phyloP scores from a whole-genome alignment of 1,140 invertebrate species.

The Paraescarpia echinospica region DNA sequence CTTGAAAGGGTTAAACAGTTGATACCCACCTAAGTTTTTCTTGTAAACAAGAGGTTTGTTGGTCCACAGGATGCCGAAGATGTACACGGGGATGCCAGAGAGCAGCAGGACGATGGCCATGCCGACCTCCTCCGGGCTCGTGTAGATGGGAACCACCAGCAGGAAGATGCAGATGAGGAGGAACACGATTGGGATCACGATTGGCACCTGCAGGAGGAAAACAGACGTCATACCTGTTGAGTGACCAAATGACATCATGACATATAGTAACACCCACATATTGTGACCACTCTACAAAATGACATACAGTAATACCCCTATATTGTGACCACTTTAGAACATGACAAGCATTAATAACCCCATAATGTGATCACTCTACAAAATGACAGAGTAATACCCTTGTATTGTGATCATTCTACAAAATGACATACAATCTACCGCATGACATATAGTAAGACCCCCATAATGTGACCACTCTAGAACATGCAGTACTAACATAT shows the following conservation, averaged over 20 bases:
- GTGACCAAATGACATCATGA: not conserved
- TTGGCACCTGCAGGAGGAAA: conserved; percentile 61
- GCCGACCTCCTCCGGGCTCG: conserved; percentile 85
- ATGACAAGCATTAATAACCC: not conserved
- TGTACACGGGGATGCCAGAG: conserved; percentile 63
- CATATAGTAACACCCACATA: not conserved
- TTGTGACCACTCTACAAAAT: not conserved
- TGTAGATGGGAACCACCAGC: conserved; percentile 90
- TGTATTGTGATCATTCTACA: not conserved
- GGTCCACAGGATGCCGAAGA: conserved; percentile 57
- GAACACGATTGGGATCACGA: conserved; percentile 86
- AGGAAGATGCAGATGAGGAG: conserved; percentile 88
- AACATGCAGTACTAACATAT: too few relatives aligned
- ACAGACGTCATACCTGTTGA: not conserved
- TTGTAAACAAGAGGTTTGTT: conserved; percentile 72
- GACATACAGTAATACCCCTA: not conserved
- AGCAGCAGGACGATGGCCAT: conserved; percentile 71
- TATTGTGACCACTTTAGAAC: not conserved
- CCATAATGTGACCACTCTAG: too few relatives aligned
- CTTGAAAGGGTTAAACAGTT: too few relatives aligned
- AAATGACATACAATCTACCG: not conserved
- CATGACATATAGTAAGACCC: too few relatives aligned
- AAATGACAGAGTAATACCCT: not conserved
- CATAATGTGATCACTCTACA: too few relatives aligned
- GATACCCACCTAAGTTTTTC: conserved; percentile 70